Evolutionary conservation across 2,797 vertebrate genomes (phyloP), one percentile per base, ranked within the genome.

Genomic region (Myiotriccus ornatus): DNA sequence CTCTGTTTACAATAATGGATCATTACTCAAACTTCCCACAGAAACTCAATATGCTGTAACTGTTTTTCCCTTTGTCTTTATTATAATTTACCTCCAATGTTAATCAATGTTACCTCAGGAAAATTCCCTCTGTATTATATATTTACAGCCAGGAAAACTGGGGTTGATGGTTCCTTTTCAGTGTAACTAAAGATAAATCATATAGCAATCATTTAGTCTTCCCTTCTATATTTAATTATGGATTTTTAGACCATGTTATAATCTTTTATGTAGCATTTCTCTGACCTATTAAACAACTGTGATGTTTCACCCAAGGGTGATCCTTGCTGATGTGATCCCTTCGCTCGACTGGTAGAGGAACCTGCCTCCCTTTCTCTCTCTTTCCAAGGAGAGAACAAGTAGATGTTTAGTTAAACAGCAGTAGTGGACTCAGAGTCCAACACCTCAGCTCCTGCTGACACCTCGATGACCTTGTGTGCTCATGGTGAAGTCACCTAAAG

Each of bases 21-120:
- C 83, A 89, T 95, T 91, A 90, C 59, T 94, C 89, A 90, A 91
- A 94, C 77, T 93, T 94, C 52, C 74, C 49, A 90, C 52, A 71
- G 87, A 93, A 94, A 57, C 56, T 84, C 56, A 73, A 62, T 84
- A 79, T 63, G 77, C 77, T 64, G 27, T 60, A 76, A 76, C 49
- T 91, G 65, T 43, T 27, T 81, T 92, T 88, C 34, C 10, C 28
- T 92, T 87, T 85, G 41, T 75, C 63, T 82, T 91, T 84, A 60
- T 76, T 79, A 30, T 50, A 43, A 71, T 94, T 90, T 90, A 77
- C 74, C 49, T 91, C 74, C 67, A 90, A 50, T 2, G 10, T 85
- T 50, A 94, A 82, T 86, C 55, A 91, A n/a, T 53, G 60, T 35
- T 84, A 59, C 56, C 76, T 91, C 53, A 62, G 70, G 84, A 95